phyloP scores from a whole-genome alignment of 2,888 invertebrate genomes.

The Melikaiella ostensackeni region DNA sequence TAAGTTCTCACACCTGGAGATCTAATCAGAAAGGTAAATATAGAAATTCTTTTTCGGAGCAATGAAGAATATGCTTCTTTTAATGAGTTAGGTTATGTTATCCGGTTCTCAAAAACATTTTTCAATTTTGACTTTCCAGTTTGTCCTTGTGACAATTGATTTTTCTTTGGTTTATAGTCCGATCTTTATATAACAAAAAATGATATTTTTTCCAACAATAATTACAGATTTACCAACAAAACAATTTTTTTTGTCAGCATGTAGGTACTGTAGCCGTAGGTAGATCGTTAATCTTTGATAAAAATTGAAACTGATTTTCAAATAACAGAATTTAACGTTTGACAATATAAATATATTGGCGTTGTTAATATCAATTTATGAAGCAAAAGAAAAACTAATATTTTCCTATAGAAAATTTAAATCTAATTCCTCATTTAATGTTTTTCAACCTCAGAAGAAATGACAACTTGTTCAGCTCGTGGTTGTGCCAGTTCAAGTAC shows the following conservation, averaged over 20 bases:
- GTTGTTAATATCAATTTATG: too few species aligned
- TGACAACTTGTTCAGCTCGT: slow-evolving; percentile 13
- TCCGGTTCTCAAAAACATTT: not conserved
- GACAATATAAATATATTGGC: too few species aligned
- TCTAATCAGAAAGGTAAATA: not conserved
- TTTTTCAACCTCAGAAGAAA: not conserved
- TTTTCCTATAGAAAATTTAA: not conserved
- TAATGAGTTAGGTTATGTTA: not conserved
- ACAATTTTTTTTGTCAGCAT: not conserved
- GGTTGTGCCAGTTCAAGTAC: slow-evolving; percentile 1
- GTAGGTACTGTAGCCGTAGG: too few species aligned
- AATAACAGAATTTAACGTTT: not conserved
- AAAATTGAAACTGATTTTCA: not conserved
- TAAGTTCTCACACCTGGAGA: not conserved
- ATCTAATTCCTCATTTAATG: not conserved
- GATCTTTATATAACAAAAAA: not conserved
- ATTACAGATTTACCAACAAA: not conserved
- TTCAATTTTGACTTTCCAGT: not conserved
- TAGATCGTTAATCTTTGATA: not conserved
- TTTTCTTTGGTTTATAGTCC: not conserved
- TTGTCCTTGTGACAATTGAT: not conserved
- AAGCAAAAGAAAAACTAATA: too few species aligned
- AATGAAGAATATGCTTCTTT: not conserved
- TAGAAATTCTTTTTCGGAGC: not conserved
- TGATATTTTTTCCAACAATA: not conserved